These are phyloP conservation scores for Paratilapia polleni DNA, from an alignment of 2,113 vertebrate genomes.

Conservation along the genomic window DNA sequence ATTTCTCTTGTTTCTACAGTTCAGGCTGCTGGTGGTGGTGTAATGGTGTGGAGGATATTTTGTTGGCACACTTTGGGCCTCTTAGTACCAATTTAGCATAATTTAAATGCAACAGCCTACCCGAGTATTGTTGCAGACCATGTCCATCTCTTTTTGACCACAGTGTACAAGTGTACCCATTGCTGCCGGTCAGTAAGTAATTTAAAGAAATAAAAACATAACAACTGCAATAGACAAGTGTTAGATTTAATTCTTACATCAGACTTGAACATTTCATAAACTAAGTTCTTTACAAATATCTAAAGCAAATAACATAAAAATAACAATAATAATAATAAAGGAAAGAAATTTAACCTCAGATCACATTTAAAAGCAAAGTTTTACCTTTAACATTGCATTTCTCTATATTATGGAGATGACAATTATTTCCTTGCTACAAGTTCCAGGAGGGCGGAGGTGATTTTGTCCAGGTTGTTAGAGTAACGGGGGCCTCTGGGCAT, in stretches of 20 bases:
- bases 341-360: not conserved
- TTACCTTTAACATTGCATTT: not conserved
- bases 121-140: too few species aligned
- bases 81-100: too few species aligned
- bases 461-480: conserved; percentile 77
- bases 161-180: not conserved
- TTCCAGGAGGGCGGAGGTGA: conserved; percentile 79
- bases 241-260: conserved; percentile 35
- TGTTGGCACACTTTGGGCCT: too few species aligned
- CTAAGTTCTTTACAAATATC: not conserved
- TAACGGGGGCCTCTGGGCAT: conserved; percentile 31
- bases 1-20: not conserved
- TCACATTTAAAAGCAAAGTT: not conserved
- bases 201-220: not conserved
- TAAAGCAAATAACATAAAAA: not conserved
- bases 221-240: not conserved
- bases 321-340: not conserved
- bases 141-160: not conserved
- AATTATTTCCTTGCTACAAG: conserved; percentile 75
- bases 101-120: too few species aligned
- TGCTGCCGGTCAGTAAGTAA: not conserved
- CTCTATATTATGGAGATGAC: not conserved
- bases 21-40: too few species aligned
- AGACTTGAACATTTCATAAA: not conserved
- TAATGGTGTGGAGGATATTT: too few species aligned